Conservation (phyloP, 2,888 invertebrate species). For the Polydesmus complanatus region DNA sequence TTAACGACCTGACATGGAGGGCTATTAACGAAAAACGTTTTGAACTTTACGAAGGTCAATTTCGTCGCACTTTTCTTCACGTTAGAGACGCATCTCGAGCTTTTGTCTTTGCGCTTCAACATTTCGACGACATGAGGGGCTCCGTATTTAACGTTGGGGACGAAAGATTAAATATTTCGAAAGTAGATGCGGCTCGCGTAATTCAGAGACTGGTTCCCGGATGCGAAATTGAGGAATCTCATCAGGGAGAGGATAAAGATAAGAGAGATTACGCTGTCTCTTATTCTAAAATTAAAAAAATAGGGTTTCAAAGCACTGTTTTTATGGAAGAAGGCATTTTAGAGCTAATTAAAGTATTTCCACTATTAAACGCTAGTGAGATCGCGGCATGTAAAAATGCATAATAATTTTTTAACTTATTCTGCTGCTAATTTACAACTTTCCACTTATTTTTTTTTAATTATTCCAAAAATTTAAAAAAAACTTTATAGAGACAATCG, state of each 20-base stretch:
- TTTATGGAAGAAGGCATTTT: slow-evolving; percentile 28
- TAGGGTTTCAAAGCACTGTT: slow-evolving; percentile 29
- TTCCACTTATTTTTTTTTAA: too few species aligned
- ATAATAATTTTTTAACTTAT: too few species aligned
- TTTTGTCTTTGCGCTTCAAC: slow-evolving; percentile 29
- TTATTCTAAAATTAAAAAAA: slow-evolving; percentile 27
- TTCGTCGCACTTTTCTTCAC: slow-evolving; percentile 31
- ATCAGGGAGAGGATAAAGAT: slow-evolving; percentile 30
- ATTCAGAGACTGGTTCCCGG: slow-evolving; percentile 27
- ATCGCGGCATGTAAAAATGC: slow-evolving; percentile 20
- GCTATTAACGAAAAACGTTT: slow-evolving; percentile 27
- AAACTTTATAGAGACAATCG: too few species aligned
- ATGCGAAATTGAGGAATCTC: slow-evolving; percentile 26
- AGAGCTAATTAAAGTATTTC: slow-evolving; percentile 29
- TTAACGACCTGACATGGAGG: slow-evolving; percentile 30
- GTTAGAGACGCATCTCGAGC: slow-evolving; percentile 31
- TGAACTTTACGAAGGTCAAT: slow-evolving; percentile 30
- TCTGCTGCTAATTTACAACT: too few species aligned
- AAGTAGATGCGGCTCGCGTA: slow-evolving; percentile 27
- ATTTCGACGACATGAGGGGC: slow-evolving; percentile 28
- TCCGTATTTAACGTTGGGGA: slow-evolving; percentile 32
- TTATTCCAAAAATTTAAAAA: too few species aligned
- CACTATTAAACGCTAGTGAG: slow-evolving; percentile 22
- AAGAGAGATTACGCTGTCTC: slow-evolving; percentile 33
- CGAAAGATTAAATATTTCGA: slow-evolving; percentile 32